A percentile compares a stretch with the other conserved stretches of the same genome.
phyloP scores from a whole-genome alignment of 2,888 invertebrate genomes.

The Hemithea aestivaria region DNA sequence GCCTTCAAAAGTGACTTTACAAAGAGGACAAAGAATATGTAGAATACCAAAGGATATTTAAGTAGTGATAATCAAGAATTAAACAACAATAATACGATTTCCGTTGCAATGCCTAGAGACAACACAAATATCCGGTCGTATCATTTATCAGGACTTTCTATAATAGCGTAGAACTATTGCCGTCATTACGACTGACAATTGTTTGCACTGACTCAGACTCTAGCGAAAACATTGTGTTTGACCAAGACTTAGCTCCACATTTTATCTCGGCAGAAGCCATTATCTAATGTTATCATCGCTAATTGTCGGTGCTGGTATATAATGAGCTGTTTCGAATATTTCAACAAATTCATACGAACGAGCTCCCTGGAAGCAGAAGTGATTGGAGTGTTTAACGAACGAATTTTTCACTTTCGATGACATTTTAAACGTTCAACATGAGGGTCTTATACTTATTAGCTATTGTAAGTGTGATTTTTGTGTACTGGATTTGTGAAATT shows the following conservation, averaged over 20 bases:
- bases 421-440: slow-evolving; percentile 48
- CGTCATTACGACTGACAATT: slow-evolving; percentile 30
- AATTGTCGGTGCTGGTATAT: slow-evolving; percentile 64
- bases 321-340: slow-evolving; percentile 47
- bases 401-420: slow-evolving; percentile 57
- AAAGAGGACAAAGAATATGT: too few species aligned
- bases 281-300: slow-evolving; percentile 71
- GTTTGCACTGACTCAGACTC: slow-evolving; percentile 65
- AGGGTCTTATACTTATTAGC: slow-evolving; percentile 58
- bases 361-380: slow-evolving; percentile 61
- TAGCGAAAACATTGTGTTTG: slow-evolving; percentile 73
- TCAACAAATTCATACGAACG: slow-evolving; percentile 71
- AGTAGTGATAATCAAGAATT: slow-evolving; percentile 3
- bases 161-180: slow-evolving; percentile 34
- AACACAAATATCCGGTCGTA: slow-evolving; percentile 57
- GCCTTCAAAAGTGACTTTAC: too few species aligned
- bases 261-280: slow-evolving; percentile 62
- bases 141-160: slow-evolving; percentile 35
- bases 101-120: slow-evolving; percentile 37
- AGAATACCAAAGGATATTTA: not conserved
- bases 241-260: slow-evolving; percentile 45
- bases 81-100: slow-evolving; percentile 32
- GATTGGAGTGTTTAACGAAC: slow-evolving; percentile 57
- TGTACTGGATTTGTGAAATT: not conserved
- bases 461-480: slow-evolving; percentile 52